Conservation (phyloP, 1,140 invertebrate genomes). For the Apis laboriosa region DNA sequence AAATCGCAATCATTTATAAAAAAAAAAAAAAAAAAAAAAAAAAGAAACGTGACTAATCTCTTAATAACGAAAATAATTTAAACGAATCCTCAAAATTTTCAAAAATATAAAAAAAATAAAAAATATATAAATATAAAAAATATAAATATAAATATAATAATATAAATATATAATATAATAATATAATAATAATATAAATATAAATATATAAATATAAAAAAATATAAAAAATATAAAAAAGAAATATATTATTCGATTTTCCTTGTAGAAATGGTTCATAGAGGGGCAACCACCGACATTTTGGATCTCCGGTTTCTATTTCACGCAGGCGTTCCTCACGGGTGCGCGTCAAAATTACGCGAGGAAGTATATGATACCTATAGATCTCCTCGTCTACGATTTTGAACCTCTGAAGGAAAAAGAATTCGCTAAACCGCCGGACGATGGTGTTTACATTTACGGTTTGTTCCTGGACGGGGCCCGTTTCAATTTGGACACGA, state of each 20-base stretch:
- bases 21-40: no score
- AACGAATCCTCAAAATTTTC: no score
- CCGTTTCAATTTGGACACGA: conserved; percentile 87
- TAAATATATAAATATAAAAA: no score
- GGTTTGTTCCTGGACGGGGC: conserved; percentile 95
- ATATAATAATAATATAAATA: no score
- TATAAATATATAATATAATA: no score
- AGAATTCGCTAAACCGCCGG: conserved; percentile 82
- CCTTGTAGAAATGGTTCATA: conserved; percentile 88
- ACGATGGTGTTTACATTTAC: conserved; percentile 92
- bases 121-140: no score
- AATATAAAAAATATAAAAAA: no score
- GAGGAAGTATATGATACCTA: conserved; percentile 93
- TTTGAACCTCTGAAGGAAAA: conserved; percentile 84
- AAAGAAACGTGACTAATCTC: no score
- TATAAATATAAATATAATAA: no score
- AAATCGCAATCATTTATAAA: no score
- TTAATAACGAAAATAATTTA: background rate
- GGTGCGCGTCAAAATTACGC: conserved; percentile 97
- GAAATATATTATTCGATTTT: background rate
- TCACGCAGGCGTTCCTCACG: conserved; percentile 97
- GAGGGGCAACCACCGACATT: conserved; percentile 90
- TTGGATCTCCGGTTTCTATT: conserved; percentile 97
- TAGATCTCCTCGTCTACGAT: conserved; percentile 94
- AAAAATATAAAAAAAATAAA: no score